Conservation (phyloP, 2,113 vertebrate genomes). For the Grantiella picta region DNA sequence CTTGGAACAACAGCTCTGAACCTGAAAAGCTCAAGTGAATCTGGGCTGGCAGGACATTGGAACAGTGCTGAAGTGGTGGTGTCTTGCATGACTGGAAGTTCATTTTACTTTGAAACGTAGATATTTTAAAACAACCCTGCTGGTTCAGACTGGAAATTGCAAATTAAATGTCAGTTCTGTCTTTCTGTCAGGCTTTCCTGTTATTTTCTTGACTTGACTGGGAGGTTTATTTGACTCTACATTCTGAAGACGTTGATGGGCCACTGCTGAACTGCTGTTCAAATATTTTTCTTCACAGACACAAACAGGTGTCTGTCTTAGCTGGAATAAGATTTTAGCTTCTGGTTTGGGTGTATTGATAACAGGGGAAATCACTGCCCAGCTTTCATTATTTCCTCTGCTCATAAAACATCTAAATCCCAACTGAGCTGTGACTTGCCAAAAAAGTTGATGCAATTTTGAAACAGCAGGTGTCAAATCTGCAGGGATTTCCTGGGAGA, state of each 20-base stretch:
- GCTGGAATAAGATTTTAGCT: neutral
- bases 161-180: neutral
- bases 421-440: neutral
- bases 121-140: neutral
- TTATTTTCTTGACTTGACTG: neutral
- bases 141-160: neutral
- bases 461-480: neutral
- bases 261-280: neutral
- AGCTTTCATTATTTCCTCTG: neutral
- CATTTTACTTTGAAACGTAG: neutral
- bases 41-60: neutral
- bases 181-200: neutral
- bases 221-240: neutral
- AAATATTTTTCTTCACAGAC: neutral
- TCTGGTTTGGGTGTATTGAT: neutral
- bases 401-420: neutral
- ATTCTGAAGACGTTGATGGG: neutral
- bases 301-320: neutral
- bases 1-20: neutral
- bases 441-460: neutral
- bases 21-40: neutral
- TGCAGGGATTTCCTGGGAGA: neutral
- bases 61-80: neutral
- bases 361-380: neutral
- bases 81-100: neutral